Conservation (phyloP, 2,888 invertebrate genomes). For the Odontocerum albicorne region DNA sequence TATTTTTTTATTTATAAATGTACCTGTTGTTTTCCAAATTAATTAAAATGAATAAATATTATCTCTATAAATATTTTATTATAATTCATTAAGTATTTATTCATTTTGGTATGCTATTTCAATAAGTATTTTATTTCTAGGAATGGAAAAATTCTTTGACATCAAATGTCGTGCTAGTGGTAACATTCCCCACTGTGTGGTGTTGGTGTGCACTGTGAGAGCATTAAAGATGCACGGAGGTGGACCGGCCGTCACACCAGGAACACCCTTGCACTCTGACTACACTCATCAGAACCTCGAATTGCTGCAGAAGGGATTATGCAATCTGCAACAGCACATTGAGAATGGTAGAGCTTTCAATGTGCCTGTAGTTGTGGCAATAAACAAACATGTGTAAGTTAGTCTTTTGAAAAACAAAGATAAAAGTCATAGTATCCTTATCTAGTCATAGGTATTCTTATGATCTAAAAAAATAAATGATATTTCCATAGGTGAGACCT, state of each 20-base stretch:
- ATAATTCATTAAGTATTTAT: too few species aligned
- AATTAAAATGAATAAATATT: too few species aligned
- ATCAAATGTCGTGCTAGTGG: slow-evolving; percentile 94
- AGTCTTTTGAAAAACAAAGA: too few species aligned
- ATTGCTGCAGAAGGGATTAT: slow-evolving; percentile 80
- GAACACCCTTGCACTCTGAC: slow-evolving; percentile 79
- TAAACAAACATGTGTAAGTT: slow-evolving; percentile 82
- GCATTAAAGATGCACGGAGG: slow-evolving; percentile 99
- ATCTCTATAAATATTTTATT: too few species aligned
- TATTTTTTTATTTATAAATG: too few species aligned
- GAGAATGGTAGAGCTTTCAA: slow-evolving; percentile 88
- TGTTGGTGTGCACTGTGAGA: slow-evolving; percentile 89
- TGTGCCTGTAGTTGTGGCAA: slow-evolving; percentile 91
- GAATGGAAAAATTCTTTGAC: slow-evolving; percentile 97
- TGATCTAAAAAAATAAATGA: too few species aligned
- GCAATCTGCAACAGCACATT: slow-evolving; percentile 92
- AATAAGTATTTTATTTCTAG: slow-evolving; percentile 47
- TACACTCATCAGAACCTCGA: slow-evolving; percentile 88
- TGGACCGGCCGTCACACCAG: slow-evolving; percentile 85
- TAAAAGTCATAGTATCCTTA: too few species aligned
- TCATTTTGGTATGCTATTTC: too few species aligned
- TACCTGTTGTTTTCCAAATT: too few species aligned
- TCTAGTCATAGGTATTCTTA: too few species aligned
- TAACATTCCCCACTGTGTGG: slow-evolving; percentile 82
- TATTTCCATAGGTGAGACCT: too few species aligned